Conservation (phyloP, 2,888 invertebrate genomes). For the Watsonalla cultraria region DNA sequence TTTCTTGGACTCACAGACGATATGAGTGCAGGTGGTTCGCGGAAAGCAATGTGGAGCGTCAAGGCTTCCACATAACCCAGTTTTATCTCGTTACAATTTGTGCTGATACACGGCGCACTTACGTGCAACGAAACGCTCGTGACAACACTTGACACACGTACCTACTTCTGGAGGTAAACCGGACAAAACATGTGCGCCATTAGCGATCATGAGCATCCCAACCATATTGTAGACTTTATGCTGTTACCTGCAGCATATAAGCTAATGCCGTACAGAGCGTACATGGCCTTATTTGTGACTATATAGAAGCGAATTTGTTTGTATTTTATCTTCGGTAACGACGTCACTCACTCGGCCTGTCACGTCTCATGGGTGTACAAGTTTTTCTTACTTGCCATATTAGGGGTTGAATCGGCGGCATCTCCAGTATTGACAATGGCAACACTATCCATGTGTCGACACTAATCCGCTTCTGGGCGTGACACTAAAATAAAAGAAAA, state of each 20-base stretch:
- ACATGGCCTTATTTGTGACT: no score
- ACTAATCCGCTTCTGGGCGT: slow-evolving; percentile 46
- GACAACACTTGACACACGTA: slow-evolving; percentile 25
- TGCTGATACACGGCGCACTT: slow-evolving; percentile 38
- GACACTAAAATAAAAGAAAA: slow-evolving; percentile 60
- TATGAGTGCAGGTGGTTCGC: slow-evolving; percentile 58
- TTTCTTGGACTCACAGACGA: slow-evolving; percentile 57
- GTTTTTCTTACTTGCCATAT: slow-evolving; percentile 19
- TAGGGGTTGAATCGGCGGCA: slow-evolving; percentile 33
- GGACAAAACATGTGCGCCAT: slow-evolving; percentile 18
- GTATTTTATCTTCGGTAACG: slow-evolving; percentile 9
- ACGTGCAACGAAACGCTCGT: slow-evolving; percentile 25
- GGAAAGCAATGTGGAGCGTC: slow-evolving; percentile 56
- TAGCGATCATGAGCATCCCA: slow-evolving; percentile 13
- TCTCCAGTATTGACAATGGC: slow-evolving; percentile 33
- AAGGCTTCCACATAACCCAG: slow-evolving; percentile 54
- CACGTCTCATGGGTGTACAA: slow-evolving; percentile 14
- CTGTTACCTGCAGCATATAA: background rate
- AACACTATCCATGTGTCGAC: slow-evolving; percentile 30
- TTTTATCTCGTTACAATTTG: slow-evolving; percentile 52
- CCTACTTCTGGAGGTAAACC: slow-evolving; percentile 24
- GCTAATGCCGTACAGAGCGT: background rate
- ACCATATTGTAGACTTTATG: background rate
- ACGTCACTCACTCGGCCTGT: slow-evolving; percentile 20
- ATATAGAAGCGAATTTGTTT: background rate